Base-by-base conservation (phyloP, 2,888 invertebrate genomes). In the Zaprionus lineosus region DNA sequence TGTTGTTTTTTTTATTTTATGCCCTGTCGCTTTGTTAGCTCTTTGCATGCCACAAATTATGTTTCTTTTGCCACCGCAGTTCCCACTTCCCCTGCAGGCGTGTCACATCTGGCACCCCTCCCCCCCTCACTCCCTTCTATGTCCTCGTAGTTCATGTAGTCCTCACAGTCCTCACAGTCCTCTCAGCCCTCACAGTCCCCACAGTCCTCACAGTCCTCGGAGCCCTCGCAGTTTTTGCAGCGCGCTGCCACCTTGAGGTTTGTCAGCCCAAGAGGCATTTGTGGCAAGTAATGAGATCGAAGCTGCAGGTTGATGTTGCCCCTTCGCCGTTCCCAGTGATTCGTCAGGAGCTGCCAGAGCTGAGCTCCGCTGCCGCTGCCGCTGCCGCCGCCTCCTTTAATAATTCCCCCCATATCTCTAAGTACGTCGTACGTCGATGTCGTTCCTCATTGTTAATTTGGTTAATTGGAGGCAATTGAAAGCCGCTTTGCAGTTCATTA, bases 11-110 rank as follows among this genome's bases (percentile, higher is more conserved):
- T n/a, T n/a, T n/a, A n/a, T n/a, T n/a, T n/a, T n/a, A n/a, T n/a
- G n/a, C n/a, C 51, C 69, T 69, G 74, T 74, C 74, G 74, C 71
- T 78, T 74, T 85, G 85, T 84, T 84, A 68, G 78, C 72, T 83
- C 83, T 74, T 85, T 85, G 84, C 86, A 81, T 81, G 81, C 84
- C 86, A 70, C 81, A 81, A 85, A 83, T 85, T 79, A 79, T 81
- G 84, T 41, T 68, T 58, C 60, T 34, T 43, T 40, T 43, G 9
- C 41, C 31, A 43, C 51, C 51, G n/a, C n/a, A n/a, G n/a, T n/a
- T n/a, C n/a, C n/a, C n/a, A n/a, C n/a, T n/a, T n/a, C n/a, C n/a
- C n/a, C n/a, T n/a, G n/a, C n/a, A n/a, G n/a, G n/a, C n/a, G n/a
- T n/a, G n/a, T n/a, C n/a, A n/a, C n/a, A n/a, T n/a, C n/a, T n/a